These are phyloP conservation scores for Diaprepes abbreviatus DNA, from an alignment of 2,888 invertebrate genomes.

Conservation along the genomic window DNA sequence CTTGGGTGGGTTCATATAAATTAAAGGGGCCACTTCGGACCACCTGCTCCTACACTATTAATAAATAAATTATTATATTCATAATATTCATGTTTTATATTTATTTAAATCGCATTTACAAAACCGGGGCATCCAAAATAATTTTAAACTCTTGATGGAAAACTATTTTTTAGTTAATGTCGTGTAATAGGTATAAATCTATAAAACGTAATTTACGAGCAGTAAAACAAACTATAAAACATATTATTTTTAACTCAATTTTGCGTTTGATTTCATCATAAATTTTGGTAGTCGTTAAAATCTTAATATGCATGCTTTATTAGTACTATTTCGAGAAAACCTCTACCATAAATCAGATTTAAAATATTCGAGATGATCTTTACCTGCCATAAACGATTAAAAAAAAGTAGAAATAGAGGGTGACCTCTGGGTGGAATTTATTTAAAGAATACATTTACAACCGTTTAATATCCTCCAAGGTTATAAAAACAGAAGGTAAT, in stretches of 20 bases:
- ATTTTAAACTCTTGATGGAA: slow-evolving; percentile 1
- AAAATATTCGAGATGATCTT: slow-evolving; percentile 49
- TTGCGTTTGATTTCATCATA: slow-evolving; percentile 51
- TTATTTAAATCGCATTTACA: too few species aligned
- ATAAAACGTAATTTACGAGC: slow-evolving; percentile 46
- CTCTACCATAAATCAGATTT: slow-evolving; percentile 49
- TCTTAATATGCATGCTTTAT: slow-evolving; percentile 50
- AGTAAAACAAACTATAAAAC: slow-evolving; percentile 50
- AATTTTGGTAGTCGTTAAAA: slow-evolving; percentile 51
- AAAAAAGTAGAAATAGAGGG: slow-evolving; percentile 38
- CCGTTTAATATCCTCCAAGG: slow-evolving; percentile 32
- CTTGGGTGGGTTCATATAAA: too few species aligned
- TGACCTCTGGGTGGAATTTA: slow-evolving; percentile 35
- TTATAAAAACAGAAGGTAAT: slow-evolving; percentile 27
- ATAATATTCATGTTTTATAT: too few species aligned
- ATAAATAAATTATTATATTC: too few species aligned
- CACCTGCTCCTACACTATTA: too few species aligned
- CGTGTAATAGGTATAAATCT: slow-evolving; percentile 41
- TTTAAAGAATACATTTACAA: slow-evolving; percentile 34
- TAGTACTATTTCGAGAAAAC: slow-evolving; percentile 50
- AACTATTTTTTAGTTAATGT: slow-evolving; percentile 24
- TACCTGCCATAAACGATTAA: slow-evolving; percentile 46
- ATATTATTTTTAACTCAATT: slow-evolving; percentile 52
- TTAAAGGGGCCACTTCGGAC: too few species aligned
- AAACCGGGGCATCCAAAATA: too few species aligned